Evolutionary conservation across 2,113 vertebrate species (phyloP).

Genomic region (Bufo bufo): DNA sequence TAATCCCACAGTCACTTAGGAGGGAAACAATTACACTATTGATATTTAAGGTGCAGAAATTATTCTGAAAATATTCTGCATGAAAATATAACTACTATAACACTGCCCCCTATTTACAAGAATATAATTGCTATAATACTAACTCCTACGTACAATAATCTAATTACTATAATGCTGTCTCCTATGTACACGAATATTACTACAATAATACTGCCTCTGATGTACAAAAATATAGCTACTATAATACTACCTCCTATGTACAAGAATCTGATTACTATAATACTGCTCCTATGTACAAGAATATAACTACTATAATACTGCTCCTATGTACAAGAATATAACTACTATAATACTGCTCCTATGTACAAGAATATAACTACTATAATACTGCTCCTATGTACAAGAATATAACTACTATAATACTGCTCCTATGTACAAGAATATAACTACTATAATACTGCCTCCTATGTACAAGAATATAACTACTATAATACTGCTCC

Average conservation of each 20-base stretch:
- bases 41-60: neutral
- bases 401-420: neutral
- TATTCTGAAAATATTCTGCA: neutral
- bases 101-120: too few relatives aligned
- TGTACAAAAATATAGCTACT: too few relatives aligned
- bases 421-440: neutral
- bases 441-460: neutral
- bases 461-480: neutral
- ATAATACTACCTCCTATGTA: too few relatives aligned
- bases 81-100: too few relatives aligned
- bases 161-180: too few relatives aligned
- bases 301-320: conserved; percentile 5
- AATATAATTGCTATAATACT: too few relatives aligned
- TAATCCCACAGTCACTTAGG: neutral
- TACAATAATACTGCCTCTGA: too few relatives aligned
- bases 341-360: neutral
- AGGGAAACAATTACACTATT: neutral
- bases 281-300: neutral
- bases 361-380: neutral
- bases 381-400: neutral
- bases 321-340: neutral
- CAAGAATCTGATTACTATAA: too few relatives aligned
- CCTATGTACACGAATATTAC: too few relatives aligned
- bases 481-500: conserved; percentile 2
- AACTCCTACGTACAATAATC: too few relatives aligned